Percentiles rank a stretch among this genome's conserved stretches.
Conservation (phyloP, 2,797 vertebrate genomes). For the Coranthus polyacanthus region DNA sequence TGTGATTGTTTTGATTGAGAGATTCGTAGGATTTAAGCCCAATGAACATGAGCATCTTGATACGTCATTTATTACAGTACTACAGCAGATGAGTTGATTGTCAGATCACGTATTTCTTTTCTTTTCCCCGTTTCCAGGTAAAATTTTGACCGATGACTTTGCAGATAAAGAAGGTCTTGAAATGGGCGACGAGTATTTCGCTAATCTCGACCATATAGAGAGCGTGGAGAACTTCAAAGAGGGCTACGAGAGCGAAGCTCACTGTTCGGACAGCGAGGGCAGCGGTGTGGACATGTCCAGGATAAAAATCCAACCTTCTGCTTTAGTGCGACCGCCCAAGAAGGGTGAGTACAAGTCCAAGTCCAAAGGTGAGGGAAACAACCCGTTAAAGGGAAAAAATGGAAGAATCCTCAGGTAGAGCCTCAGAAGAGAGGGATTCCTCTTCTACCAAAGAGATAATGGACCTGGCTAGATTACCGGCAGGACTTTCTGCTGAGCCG, state of each 20-base stretch:
- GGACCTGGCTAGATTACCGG: too few species aligned
- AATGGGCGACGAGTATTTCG: constrained; percentile 99
- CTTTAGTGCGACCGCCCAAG: constrained; percentile 68
- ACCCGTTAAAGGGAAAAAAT: too few species aligned
- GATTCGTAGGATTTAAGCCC: too few species aligned
- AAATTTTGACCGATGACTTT: constrained; percentile 97
- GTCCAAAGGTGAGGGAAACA: constrained; percentile 44
- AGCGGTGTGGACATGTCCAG: constrained; percentile 93
- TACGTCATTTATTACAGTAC: not conserved
- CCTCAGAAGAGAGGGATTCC: too few species aligned
- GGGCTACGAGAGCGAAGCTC: constrained; percentile 97
- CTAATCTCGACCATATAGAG: constrained; percentile 98
- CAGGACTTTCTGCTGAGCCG: not conserved
- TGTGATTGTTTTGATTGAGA: too few species aligned
- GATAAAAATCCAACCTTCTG: constrained; percentile 78
- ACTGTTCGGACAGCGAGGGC: constrained; percentile 94
- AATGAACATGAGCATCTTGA: not conserved
- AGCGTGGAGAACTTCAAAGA: constrained; percentile 99
- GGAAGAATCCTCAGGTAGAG: too few species aligned
- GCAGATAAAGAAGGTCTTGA: constrained; percentile 97
- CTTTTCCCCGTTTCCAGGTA: constrained; percentile 88
- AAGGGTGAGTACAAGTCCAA: constrained; percentile 55
- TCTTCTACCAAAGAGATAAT: too few species aligned
- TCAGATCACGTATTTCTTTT: not conserved
- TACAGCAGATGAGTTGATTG: not conserved